Evolutionary conservation across 2,888 invertebrate species (phyloP).

Genomic region (Chaetogeoica ovagalla): DNA sequence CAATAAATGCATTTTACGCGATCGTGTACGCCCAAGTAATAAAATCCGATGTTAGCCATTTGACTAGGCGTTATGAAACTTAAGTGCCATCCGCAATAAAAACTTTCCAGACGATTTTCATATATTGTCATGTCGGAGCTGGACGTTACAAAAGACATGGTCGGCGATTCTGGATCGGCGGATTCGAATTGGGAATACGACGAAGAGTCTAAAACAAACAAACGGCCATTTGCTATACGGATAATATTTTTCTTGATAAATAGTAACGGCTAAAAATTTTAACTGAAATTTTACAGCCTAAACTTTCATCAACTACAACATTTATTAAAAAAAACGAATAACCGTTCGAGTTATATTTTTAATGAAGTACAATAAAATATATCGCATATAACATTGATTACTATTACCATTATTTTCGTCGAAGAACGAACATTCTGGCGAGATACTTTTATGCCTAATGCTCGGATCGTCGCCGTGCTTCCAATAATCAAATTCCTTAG

Average conservation of each 20-base stretch:
- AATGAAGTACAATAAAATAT: no score
- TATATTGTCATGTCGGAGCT: constrained; percentile 26
- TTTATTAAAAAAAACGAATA: neutral
- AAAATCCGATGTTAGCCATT: constrained; percentile 82
- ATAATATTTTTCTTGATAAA: constrained; percentile 8
- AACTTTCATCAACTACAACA: neutral
- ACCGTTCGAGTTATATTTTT: neutral
- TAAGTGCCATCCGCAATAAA: constrained; percentile 54
- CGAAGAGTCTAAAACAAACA: constrained; percentile 23
- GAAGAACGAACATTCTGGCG: constrained; percentile 78
- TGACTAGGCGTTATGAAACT: constrained; percentile 58
- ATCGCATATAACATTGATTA: no score
- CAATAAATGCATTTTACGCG: constrained; percentile 82
- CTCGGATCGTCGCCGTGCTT: constrained; percentile 78
- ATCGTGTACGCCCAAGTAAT: constrained; percentile 74
- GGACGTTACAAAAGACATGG: constrained; percentile 20
- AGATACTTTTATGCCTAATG: constrained; percentile 79
- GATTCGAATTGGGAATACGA: neutral
- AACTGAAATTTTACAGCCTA: neutral
- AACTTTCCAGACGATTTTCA: constrained; percentile 44
- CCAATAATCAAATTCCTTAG: constrained; percentile 80
- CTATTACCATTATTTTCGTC: constrained; percentile 54
- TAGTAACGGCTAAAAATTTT: neutral
- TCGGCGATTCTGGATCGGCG: neutral
- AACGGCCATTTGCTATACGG: constrained; percentile 16